phyloP scores from a whole-genome alignment of 2,113 vertebrate species.

The Pycnonotus jocosus region DNA sequence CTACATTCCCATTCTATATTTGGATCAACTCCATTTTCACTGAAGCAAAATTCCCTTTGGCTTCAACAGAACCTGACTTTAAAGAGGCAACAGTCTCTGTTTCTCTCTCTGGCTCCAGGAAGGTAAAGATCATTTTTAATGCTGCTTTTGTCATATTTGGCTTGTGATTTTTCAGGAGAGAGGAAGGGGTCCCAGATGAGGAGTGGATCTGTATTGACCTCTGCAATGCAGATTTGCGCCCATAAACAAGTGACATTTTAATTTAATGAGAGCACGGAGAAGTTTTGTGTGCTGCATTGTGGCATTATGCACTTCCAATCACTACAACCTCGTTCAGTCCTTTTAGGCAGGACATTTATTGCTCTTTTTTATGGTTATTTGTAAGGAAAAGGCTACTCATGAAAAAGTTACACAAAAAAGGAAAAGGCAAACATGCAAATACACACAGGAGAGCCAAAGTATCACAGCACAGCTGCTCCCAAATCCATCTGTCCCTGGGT shows the following conservation, averaged over 20 bases:
- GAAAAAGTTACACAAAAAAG: background rate
- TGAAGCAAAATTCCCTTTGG: constrained; percentile 38
- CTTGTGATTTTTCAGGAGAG: background rate
- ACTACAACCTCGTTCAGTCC: background rate
- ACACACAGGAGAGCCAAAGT: background rate
- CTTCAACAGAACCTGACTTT: background rate
- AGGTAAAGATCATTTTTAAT: background rate
- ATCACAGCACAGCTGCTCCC: background rate
- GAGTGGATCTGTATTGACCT: background rate
- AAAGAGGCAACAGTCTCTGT: background rate
- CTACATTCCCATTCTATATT: background rate
- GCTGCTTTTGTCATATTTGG: background rate
- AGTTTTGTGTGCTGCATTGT: background rate
- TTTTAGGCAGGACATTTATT: background rate
- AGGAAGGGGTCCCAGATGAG: background rate
- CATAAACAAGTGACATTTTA: background rate
- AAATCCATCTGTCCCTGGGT: too few relatives aligned
- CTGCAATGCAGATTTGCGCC: background rate
- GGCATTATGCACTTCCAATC: background rate
- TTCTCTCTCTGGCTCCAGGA: background rate
- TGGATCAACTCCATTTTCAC: constrained; percentile 3
- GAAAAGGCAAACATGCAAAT: background rate
- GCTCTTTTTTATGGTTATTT: background rate
- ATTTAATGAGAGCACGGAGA: background rate
- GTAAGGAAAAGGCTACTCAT: background rate